These are phyloP conservation scores for Incurvaria masculella DNA, from an alignment of 2,888 invertebrate species.

Conservation along the genomic window DNA sequence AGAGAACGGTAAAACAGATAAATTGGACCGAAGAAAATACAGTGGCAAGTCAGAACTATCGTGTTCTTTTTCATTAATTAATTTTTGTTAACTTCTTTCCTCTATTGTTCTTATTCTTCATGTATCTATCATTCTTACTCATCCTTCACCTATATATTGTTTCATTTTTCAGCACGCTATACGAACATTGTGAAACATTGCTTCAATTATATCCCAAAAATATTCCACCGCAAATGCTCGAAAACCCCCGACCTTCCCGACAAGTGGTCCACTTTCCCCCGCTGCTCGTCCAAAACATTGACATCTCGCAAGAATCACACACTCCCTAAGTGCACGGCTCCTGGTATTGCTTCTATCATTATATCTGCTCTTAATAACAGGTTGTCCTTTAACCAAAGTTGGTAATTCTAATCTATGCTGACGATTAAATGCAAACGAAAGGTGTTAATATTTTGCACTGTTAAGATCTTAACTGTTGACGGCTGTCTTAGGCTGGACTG, in stretches of 20 bases:
- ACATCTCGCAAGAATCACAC: constrained; percentile 45
- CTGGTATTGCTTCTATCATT: constrained; percentile 29
- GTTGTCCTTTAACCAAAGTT: too few species aligned
- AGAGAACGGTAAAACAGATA: constrained; percentile 35
- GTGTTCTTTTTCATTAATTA: constrained; percentile 7
- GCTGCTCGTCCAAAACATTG: constrained; percentile 30
- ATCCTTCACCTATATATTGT: constrained; percentile 1
- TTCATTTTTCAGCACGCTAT: constrained; percentile 34
- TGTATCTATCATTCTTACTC: background rate
- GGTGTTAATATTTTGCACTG: too few species aligned
- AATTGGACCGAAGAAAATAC: constrained; percentile 35
- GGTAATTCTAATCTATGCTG: too few species aligned
- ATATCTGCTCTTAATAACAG: too few species aligned
- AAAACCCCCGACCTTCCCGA: constrained; percentile 33
- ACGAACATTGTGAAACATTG: constrained; percentile 46
- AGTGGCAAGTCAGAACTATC: constrained; percentile 27
- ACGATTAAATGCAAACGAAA: too few species aligned
- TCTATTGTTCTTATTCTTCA: constrained; percentile 10
- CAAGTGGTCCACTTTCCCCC: constrained; percentile 44
- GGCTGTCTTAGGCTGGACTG: too few species aligned
- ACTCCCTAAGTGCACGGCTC: constrained; percentile 42
- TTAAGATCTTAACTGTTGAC: too few species aligned
- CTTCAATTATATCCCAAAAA: constrained; percentile 40
- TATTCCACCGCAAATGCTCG: constrained; percentile 29
- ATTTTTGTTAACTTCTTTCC: constrained; percentile 11